Evolutionary conservation across 2,797 vertebrate genomes (phyloP), one percentile per base, ranked within the genome.

Genomic region (Podargus strigoides): DNA sequence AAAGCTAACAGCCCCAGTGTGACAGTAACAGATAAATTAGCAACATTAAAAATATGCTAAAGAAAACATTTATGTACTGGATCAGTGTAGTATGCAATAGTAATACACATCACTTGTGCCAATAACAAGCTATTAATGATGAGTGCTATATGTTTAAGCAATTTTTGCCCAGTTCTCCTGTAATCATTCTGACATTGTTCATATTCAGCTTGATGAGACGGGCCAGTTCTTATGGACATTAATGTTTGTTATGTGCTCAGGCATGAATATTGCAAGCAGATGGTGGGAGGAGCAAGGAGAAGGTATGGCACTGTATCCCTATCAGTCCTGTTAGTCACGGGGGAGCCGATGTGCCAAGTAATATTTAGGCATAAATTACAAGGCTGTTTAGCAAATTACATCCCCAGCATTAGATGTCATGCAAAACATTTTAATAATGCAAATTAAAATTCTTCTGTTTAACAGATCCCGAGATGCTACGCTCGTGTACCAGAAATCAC

Each of bases 11-110:
- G 96, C 88, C 96, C 94, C 64, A 42, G 83, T 95, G 92, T 97
- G 98, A 97, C 97, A 98, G 97, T 97, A 92, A 89, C 91, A 97
- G 97, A 98, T 97, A 98, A 98, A 98, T 98, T 97, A 98, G 96
- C 97, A 97, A 97, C 97, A 97, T 97, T 97, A 97, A 95, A 95
- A 97, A 97, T 97, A 97, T 94, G 96, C 95, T 95, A 97, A 97
- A 96, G 97, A 96, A 97, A 96, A 97, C 96, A 95, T 97, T 97
- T 97, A 96, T 87, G 94, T 92, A 97, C 94, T 92, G 90, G 87
- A 88, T 96, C 87, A 52, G 78, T 63, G 85, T 41, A 92, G 96
- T 90, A 70, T 94, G 93, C 87, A 95, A 96, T 90, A 64, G 89
- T 42, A 76, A 87, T 78, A 90, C 75, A 95, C 92, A 96, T 95